Percentiles rank a stretch among this genome's conserved stretches.
These are phyloP conservation scores for Tympanoctomys barrerae DNA, from an alignment of 2,797 vertebrate species.

Conservation along the genomic window DNA sequence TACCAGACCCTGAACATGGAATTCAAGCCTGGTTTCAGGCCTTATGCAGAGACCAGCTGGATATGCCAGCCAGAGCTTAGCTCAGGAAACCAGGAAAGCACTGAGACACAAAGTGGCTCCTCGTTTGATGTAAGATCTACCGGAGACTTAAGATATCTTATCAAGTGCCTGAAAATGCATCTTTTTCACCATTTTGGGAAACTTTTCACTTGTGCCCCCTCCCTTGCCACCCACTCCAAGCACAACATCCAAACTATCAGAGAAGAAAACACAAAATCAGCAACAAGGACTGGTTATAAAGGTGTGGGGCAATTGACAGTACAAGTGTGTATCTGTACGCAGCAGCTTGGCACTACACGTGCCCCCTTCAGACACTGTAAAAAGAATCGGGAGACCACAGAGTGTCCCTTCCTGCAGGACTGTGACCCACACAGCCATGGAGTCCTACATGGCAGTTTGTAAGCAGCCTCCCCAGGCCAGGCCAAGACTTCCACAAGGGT, in stretches of 20 bases:
- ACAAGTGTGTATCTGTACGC: too few relatives aligned
- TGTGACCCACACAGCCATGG: neutral
- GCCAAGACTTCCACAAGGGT: too few relatives aligned
- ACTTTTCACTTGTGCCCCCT: neutral
- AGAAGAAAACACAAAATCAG: neutral
- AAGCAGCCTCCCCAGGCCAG: neutral
- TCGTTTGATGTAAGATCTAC: neutral
- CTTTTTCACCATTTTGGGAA: neutral
- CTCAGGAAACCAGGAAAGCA: neutral
- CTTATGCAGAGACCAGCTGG: neutral
- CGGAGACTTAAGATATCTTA: neutral
- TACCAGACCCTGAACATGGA: neutral
- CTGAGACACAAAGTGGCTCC: neutral
- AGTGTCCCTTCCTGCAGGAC: neutral
- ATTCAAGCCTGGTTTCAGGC: neutral
- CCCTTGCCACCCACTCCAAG: neutral
- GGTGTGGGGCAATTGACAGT: neutral
- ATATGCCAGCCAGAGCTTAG: neutral
- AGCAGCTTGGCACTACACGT: neutral
- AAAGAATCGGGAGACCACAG: neutral
- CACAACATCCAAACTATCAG: neutral
- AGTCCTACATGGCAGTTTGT: neutral
- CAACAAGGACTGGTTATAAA: too few relatives aligned
- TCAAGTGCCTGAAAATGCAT: neutral
- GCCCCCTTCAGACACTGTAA: too few relatives aligned